Evolutionary conservation across 2,888 invertebrate genomes (phyloP).

Genomic region (Volucella inanis): DNA sequence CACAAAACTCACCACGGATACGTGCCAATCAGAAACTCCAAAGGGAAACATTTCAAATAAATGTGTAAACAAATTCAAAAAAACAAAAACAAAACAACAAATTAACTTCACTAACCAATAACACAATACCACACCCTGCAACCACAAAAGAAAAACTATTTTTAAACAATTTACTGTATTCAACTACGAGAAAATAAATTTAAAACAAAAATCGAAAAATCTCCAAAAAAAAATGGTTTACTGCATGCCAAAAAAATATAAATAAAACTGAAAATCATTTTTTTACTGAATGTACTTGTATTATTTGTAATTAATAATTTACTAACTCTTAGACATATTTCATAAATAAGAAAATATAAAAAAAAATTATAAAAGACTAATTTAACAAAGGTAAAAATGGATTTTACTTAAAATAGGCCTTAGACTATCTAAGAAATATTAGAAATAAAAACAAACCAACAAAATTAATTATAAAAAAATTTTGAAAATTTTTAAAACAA

Average conservation of each 20-base stretch:
- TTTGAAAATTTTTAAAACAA: slow-evolving; percentile 45
- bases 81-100: slow-evolving; percentile 11
- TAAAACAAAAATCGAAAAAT: slow-evolving; percentile 32
- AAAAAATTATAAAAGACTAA: slow-evolving; percentile 62
- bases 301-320: slow-evolving; percentile 66
- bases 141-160: slow-evolving; percentile 68
- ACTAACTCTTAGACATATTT: slow-evolving; percentile 59
- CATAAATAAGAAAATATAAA: slow-evolving; percentile 40
- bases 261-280: slow-evolving; percentile 40
- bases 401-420: slow-evolving; percentile 74
- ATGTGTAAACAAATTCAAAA: slow-evolving; percentile 84
- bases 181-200: slow-evolving; percentile 67
- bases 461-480: slow-evolving; percentile 18
- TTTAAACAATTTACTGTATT: slow-evolving; percentile 72
- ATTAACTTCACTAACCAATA: slow-evolving; percentile 16
- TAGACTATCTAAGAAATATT: slow-evolving; percentile 69
- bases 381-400: slow-evolving; percentile 55
- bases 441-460: slow-evolving; percentile 52
- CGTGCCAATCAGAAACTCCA: slow-evolving; percentile 85
- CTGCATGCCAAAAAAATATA: not conserved
- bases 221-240: slow-evolving; percentile 12
- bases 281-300: slow-evolving; percentile 70
- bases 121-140: slow-evolving; percentile 47
- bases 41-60: slow-evolving; percentile 91
- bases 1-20: slow-evolving; percentile 83